These are phyloP conservation scores for Trichacis sp. DNA, from an alignment of 2,888 invertebrate species.

Conservation along the genomic window DNA sequence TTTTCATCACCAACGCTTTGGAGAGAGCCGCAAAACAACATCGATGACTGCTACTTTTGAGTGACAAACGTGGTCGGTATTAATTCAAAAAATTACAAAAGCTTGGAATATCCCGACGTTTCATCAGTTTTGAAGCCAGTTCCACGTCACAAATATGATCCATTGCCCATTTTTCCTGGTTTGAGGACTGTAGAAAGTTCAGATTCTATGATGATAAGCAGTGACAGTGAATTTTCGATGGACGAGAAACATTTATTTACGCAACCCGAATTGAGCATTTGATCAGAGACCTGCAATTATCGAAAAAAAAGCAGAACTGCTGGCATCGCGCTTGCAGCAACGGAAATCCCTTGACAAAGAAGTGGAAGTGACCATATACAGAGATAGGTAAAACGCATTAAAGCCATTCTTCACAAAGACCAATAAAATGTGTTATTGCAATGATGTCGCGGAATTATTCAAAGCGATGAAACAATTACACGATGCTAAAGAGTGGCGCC, in stretches of 20 bases:
- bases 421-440: not conserved
- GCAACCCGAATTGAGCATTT: slow-evolving; percentile 39
- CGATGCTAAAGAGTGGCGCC: slow-evolving; percentile 40
- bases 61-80: not conserved
- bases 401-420: not conserved
- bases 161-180: not conserved
- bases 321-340: slow-evolving; percentile 26
- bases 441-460: too few species aligned
- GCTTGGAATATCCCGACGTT: not conserved
- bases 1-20: not conserved
- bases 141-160: not conserved
- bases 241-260: not conserved
- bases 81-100: not conserved
- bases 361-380: slow-evolving; percentile 3
- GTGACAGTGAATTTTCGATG: too few species aligned
- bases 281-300: slow-evolving; percentile 41
- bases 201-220: too few species aligned
- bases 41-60: not conserved
- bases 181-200: not conserved
- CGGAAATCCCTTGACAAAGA: slow-evolving; percentile 10
- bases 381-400: too few species aligned
- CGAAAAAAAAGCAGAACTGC: slow-evolving; percentile 40
- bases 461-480: not conserved
- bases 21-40: not conserved
- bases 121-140: not conserved